Base-by-base conservation (phyloP, 1,140 invertebrate genomes). In the Battus philenor region DNA sequence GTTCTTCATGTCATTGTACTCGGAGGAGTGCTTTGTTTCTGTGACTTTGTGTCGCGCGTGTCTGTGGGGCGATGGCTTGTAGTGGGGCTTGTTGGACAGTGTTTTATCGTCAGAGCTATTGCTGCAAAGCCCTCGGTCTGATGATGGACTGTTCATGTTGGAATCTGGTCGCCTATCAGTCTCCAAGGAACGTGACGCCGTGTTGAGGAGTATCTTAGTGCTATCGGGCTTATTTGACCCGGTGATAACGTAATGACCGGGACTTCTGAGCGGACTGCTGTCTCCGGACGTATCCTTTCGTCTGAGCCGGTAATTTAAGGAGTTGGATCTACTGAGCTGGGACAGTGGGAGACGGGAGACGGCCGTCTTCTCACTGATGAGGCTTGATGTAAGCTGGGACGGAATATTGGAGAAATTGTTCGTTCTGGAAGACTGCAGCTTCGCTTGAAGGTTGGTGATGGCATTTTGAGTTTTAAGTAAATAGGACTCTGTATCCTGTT, bases 381-480 rank as follows among this genome's bases (percentile, higher is more conserved):
- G 58, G 44, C 75, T 81, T 6, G 81, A 77, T 39, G 79, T 85
- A 8, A 83, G 68, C 54, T 64, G 66, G 10, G 72, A 67, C 1
- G 80, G 73, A 39, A 71, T 69, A 59, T 61, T 67, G 18, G 59
- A 50, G 50, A 73, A 60, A 34, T 66, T 74, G 43, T 50, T 78
- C 2, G 71, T 74, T 10, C 71, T 61, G 0, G 79, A 74, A 12
- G 81, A 77, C 36, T 83, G 78, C 5, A 87, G 64, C 34, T 86
- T 86, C 1, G 81, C 83, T 65, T 92, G 90, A 44, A 92, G 85
- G 46, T 89, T 90, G 13, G 89, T 89, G 44, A 92, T 91, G 7
- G 90, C 91, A 52, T 90, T 90, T 58, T 91, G 90, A 1, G 91
- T 91, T 56, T 90, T 90, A 44, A 90, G 87, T 12, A 92, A 72